Percentiles rank a stretch among this genome's conserved stretches.
These are phyloP conservation scores for Sebastes steindachneri DNA, from an alignment of 2,797 vertebrate genomes.

Conservation along the genomic window DNA sequence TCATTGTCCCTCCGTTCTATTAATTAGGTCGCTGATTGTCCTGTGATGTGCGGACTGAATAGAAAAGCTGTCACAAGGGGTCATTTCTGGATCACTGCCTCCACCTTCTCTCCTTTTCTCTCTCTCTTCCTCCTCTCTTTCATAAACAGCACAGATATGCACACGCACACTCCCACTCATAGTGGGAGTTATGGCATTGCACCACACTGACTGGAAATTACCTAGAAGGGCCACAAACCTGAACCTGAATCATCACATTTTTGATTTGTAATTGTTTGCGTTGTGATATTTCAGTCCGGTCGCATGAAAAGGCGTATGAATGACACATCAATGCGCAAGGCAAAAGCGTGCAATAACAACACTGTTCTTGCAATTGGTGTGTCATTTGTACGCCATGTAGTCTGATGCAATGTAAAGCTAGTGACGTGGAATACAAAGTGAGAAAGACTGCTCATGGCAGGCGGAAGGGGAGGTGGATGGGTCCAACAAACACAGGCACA, in stretches of 20 bases:
- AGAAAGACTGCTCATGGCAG: no score
- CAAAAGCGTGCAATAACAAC: no score
- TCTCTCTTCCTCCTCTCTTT: conserved; percentile 14
- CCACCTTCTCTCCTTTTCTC: conserved; percentile 20
- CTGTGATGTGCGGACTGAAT: conserved; percentile 66
- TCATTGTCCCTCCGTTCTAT: conserved; percentile 53
- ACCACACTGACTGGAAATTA: conserved; percentile 6
- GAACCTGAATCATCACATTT: background rate
- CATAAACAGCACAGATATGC: conserved; percentile 31
- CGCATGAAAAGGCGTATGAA: no score
- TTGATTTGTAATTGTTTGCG: background rate
- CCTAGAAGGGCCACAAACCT: background rate
- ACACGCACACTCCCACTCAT: background rate
- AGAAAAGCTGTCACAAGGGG: conserved; percentile 69
- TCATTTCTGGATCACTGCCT: conserved; percentile 73
- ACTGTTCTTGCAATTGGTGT: no score
- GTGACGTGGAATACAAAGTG: no score
- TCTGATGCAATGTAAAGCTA: no score
- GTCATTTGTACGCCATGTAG: no score
- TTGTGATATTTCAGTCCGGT: no score
- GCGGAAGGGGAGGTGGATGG: no score
- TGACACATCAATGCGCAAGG: no score
- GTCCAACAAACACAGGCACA: no score
- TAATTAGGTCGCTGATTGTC: conserved; percentile 73
- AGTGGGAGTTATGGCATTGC: conserved; percentile 8